Evolutionary conservation across 2,113 vertebrate species (phyloP).

Genomic region (Psammodynastes pulverulentus): DNA sequence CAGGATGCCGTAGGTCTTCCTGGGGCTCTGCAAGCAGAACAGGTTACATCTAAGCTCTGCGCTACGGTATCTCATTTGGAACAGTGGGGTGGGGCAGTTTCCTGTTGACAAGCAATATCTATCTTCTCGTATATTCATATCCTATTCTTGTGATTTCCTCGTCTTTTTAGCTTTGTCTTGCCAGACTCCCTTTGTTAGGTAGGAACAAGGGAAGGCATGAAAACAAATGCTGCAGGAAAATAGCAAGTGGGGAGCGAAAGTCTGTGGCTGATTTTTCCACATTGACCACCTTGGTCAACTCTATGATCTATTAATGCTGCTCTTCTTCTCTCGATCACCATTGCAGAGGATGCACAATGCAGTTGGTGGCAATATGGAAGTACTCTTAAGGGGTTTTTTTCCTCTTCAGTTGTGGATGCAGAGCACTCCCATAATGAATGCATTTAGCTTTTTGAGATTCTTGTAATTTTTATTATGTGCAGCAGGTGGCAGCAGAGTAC

Average conservation of each 20-base stretch:
- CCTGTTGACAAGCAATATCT: not conserved
- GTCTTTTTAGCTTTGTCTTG: not conserved
- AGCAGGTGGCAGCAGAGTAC: constrained; percentile 57
- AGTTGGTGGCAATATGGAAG: not conserved
- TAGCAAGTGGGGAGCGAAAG: not conserved
- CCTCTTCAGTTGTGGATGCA: not conserved
- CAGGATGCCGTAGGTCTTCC: not conserved
- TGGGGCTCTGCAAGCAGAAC: not conserved
- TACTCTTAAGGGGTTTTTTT: not conserved
- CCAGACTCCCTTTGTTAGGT: not conserved
- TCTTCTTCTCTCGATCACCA: not conserved
- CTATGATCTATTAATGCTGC: not conserved
- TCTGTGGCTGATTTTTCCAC: not conserved
- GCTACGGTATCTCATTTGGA: not conserved
- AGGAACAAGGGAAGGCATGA: not conserved
- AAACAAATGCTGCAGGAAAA: not conserved
- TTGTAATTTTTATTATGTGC: not conserved
- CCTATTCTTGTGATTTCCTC: not conserved
- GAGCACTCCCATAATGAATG: rapidly evolving
- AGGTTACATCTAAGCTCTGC: not conserved
- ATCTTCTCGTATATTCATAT: not conserved
- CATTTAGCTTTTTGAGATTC: not conserved
- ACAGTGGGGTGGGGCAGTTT: not conserved
- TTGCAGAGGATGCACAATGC: not conserved
- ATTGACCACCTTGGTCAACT: not conserved